Evolutionary conservation across 1,140 invertebrate species (phyloP), one percentile per base, ranked within the genome.

Genomic region (Psix sp.): DNA sequence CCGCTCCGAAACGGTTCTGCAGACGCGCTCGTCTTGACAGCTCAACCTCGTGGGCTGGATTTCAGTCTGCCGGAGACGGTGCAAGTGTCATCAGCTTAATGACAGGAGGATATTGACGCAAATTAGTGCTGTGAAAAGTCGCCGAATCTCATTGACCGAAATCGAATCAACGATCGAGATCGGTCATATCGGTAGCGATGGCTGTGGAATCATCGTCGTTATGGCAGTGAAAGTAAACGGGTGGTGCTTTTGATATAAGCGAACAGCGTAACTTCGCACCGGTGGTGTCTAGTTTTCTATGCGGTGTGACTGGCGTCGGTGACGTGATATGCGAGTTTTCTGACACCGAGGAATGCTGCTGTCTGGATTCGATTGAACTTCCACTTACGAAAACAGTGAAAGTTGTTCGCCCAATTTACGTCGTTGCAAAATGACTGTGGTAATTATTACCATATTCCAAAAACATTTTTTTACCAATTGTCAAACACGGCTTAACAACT

Each of bases 141-240:
- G n/a, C n/a, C n/a, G n/a, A n/a, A n/a, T n/a, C n/a, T n/a, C n/a
- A n/a, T n/a, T n/a, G n/a, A n/a, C n/a, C n/a, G n/a, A n/a, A n/a
- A n/a, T n/a, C n/a, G n/a, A n/a, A n/a, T n/a, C n/a, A n/a, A n/a
- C n/a, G n/a, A n/a, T n/a, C 21, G 2, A n/a, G 26, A 33, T 62
- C 6, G 1, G 31, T 74, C n/a, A n/a, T 51, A 62, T 62, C 71
- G 71, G 56, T 60, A 52, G 42, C 60, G 68, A 65, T 57, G 68
- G 40, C 46, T 35, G 45, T 45, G 57, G 67, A 71, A 49, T n/a
- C n/a, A 10, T 72, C 59, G 57, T 62, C 54, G 57, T 49, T 59
- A 54, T 68, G 52, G 29, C 49, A 71, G 78, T 78, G 77, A 80
- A 80, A 80, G 78, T 78, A 77, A 74, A 73, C 48, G 54, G 54